phyloP scores from a whole-genome alignment of 2,113 vertebrate genomes.

The Anhinga anhinga region DNA sequence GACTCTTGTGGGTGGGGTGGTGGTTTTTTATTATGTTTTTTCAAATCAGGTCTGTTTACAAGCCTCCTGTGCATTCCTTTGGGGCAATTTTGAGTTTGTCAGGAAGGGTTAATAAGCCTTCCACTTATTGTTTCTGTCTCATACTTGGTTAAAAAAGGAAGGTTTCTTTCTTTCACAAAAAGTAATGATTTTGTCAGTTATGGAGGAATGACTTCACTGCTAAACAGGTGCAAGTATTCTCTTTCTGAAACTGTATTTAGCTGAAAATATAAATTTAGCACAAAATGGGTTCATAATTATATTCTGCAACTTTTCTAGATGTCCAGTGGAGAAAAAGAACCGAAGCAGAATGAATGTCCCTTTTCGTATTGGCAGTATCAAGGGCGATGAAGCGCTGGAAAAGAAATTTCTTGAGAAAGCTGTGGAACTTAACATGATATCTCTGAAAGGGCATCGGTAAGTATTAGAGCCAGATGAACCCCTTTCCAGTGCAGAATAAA shows the following conservation, averaged over 20 bases:
- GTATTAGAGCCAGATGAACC: not conserved
- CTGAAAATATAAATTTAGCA: not conserved
- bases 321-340: constrained; percentile 81
- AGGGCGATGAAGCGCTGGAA: constrained; percentile 85
- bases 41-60: not conserved
- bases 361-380: constrained; percentile 84
- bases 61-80: accelerated
- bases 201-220: not conserved
- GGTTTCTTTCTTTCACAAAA: not conserved
- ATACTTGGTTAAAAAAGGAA: not conserved
- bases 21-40: not conserved
- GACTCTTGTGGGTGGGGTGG: not conserved
- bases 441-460: constrained; percentile 92
- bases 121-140: not conserved
- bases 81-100: not conserved
- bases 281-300: not conserved
- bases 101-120: not conserved
- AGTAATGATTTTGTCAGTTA: not conserved
- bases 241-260: not conserved
- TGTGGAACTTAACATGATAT: constrained; percentile 88
- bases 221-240: not conserved
- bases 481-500: not conserved
- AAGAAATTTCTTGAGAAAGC: constrained; percentile 89
- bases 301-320: constrained; percentile 68
- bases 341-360: constrained; percentile 93